Conservation (phyloP, 37 sponge, comb jelly and placozoan species). For the Aphrocallistes beatrix region DNA sequence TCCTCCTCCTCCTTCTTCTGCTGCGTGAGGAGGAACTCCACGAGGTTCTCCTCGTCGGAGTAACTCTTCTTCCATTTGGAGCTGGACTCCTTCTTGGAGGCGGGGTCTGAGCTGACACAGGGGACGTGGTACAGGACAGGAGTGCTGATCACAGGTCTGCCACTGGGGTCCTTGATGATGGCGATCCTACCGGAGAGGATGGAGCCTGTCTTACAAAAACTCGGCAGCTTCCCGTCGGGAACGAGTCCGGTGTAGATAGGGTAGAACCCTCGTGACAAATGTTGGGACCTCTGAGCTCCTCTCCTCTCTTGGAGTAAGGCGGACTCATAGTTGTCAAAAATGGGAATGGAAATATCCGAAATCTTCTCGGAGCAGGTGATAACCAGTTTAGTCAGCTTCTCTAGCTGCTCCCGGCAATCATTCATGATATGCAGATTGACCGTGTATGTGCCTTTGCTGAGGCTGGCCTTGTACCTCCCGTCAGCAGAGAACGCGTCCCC, state of each 20-base stretch:
- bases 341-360: background rate
- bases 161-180: background rate
- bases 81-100: background rate
- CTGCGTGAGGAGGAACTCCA: background rate
- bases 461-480: slow-evolving; percentile 11
- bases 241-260: background rate
- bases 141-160: background rate
- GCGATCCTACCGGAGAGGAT: background rate
- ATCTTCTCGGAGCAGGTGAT: slow-evolving; percentile 7
- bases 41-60: background rate
- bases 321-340: background rate
- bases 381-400: background rate
- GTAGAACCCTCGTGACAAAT: background rate
- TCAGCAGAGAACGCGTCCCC: slow-evolving; percentile 67
- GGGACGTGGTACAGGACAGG: background rate
- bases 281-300: background rate
- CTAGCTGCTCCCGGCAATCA: background rate
- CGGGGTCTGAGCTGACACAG: background rate
- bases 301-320: background rate
- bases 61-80: background rate
- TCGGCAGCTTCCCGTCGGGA: background rate
- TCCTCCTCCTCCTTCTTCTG: background rate
- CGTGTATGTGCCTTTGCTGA: background rate
- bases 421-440: background rate
- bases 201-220: background rate